Evolutionary conservation across 2,888 invertebrate species (phyloP), one percentile per base, ranked within the genome.

Genomic region (Phytoseiulus persimilis): DNA sequence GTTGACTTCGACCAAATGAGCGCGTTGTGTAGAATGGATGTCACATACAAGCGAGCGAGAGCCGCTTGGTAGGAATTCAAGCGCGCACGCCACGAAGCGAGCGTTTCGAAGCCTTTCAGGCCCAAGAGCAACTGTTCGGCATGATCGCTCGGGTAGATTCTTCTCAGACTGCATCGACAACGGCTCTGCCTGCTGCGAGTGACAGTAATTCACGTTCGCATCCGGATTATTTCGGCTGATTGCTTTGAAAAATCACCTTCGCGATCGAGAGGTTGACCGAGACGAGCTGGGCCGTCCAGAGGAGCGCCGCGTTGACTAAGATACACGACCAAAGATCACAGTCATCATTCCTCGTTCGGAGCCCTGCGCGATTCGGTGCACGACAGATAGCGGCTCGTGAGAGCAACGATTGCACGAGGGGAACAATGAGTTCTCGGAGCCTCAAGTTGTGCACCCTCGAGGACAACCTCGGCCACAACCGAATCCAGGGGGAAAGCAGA

Each of bases 121-220:
- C 65, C 65, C 2, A 18, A 65, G 5, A 28, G 65, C 28, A 65
- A 65, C 18, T 65, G 65, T 18, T 65, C 23, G 14, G 14, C 65
- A 65, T 2, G 65, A 6, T 28, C 18, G 9, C 65, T 46, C 14
- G 46, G 46, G 6, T 46, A 11, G 65, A 65, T 65, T 3, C 65
- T 65, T 46, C 11, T 65, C 65, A 65, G 65, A 23, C 11, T 65
- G 65, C 65, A 65, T 65, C 65, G 1, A 65, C 65, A 65, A 65
- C 18, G 18, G 65, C 65, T 39, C 65, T 65, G 65, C 65, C 65
- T 65, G 65, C 65, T 87, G 87, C 33, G 45, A 23, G 87, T 87
- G 87, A 87, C 87, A 33, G 32, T 87, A 87, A 87, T 87, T 87
- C 45, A 87, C 87, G 45, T 65, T 87, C 87, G 87, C n/a, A 87